Evolutionary conservation across 1,140 invertebrate genomes (phyloP).

Genomic region (Radopholus similis): DNA sequence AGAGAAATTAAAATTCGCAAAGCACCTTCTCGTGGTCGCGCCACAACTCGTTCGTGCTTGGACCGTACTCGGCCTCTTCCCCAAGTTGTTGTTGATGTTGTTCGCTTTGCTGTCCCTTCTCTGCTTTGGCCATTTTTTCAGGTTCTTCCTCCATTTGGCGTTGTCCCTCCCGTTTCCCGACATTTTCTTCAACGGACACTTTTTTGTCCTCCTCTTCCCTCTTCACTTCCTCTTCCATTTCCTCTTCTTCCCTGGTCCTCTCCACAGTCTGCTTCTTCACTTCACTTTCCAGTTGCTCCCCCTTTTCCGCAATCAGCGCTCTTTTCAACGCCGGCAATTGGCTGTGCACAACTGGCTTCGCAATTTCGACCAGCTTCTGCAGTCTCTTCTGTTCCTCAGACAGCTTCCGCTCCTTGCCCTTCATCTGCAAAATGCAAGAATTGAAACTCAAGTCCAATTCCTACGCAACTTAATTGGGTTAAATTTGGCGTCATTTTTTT

Average conservation of each 20-base stretch:
- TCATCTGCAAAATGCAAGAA: no score
- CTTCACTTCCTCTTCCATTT: neutral
- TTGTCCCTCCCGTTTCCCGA: neutral
- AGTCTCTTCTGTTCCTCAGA: constrained; percentile 8
- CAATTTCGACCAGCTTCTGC: constrained; percentile 18
- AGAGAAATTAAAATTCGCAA: no score
- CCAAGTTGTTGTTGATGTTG: no score
- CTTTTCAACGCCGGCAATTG: no score
- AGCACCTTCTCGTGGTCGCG: no score
- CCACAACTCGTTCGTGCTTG: no score
- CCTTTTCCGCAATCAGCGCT: neutral
- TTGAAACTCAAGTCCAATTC: no score
- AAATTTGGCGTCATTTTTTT: no score
- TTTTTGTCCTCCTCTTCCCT: constrained; percentile 1
- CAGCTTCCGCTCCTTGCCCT: constrained; percentile 21
- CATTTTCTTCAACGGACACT: neutral
- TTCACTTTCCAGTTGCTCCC: neutral
- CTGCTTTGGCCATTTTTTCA: neutral
- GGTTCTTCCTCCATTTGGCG: neutral
- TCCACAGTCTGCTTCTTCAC: neutral
- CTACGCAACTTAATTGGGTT: no score
- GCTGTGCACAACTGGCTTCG: constrained; percentile 8
- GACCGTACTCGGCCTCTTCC: no score
- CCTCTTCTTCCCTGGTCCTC: neutral
- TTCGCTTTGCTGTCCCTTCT: neutral